Base-by-base conservation (phyloP, 2,888 invertebrate genomes). In the Lottia gigantea region DNA sequence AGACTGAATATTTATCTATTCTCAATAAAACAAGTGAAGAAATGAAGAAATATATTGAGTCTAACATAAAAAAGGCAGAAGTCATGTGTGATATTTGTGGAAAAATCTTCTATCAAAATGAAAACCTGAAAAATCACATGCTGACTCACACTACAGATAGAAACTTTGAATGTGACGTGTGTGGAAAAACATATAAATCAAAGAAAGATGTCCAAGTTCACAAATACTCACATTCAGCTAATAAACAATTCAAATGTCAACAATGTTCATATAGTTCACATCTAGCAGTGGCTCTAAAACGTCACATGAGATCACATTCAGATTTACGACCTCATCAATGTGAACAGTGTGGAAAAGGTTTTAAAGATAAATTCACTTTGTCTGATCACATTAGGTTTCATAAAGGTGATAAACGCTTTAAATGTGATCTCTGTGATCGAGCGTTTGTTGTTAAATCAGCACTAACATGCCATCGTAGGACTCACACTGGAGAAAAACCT, bases 121-220 rank as follows among this genome's bases (percentile, higher is more conserved):
- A 45, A 23, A 61, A 67, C 61, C 31, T 55, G 11, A 61, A 62
- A 8, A 61, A 62, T 40, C 67, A 67, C 45, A 55, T 67, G 45
- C 19, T 62, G 26, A 62, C 67, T n/a, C 67, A 67, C 23, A 67
- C 67, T 45, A 67, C 67, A 16, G 67, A 67, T n/a, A 67, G 62
- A 49, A 61, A 61, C 12, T 67, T 67, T 26, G 40, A 62, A 8
- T 67, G 67, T 40, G 61, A 62, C 7, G 40, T 61, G 7, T 67
- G 67, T 62, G 45, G 62, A 16, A 67, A 67, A 62, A 46, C 19
- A n/a, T 67, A 65, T 23, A 65, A 46, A 65, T 47, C 46, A 16
- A 47, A 46, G 46, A 47, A 47, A 25, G 47, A 65, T 15, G 46
- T 65, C 11, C 46, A 65, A 23, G 47, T 47, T 46, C 40, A 40